Conservation (phyloP, 2,113 vertebrate species). For the Chionis minor region DNA sequence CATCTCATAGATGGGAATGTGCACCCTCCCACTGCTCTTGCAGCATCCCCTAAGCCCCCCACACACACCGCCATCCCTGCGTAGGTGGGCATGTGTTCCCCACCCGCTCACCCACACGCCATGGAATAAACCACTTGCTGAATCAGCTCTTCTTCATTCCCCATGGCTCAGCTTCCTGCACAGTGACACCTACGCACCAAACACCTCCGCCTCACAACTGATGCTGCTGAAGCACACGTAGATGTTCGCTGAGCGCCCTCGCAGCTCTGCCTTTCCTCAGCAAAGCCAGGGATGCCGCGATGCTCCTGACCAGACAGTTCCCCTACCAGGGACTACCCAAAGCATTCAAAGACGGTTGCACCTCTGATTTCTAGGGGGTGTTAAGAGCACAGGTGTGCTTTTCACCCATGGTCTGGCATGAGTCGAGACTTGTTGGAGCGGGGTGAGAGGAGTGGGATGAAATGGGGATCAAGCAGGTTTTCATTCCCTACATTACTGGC, state of each 20-base stretch:
- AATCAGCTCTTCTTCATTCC: background rate
- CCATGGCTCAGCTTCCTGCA: background rate
- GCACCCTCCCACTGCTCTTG: background rate
- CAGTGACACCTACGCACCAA: fast-evolving
- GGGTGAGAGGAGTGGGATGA: background rate
- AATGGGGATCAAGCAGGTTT: background rate
- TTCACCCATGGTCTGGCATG: fast-evolving
- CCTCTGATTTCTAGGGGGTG: background rate
- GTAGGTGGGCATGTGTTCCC: fast-evolving
- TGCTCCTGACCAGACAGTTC: background rate
- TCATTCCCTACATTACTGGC: background rate
- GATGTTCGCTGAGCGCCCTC: background rate
- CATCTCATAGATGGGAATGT: background rate
- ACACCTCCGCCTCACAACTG: background rate
- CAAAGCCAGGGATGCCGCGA: background rate
- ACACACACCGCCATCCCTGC: fast-evolving
- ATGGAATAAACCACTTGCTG: background rate
- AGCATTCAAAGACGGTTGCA: background rate
- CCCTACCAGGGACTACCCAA: background rate
- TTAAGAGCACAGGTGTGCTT: background rate
- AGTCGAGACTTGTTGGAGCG: background rate
- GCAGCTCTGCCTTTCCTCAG: background rate
- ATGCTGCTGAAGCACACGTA: background rate
- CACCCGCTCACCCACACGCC: background rate
- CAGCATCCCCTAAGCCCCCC: background rate